Percentiles rank a stretch among this genome's conserved stretches.
phyloP scores from a whole-genome alignment of 2,888 invertebrate species.

The Carterocephalus palaemon region DNA sequence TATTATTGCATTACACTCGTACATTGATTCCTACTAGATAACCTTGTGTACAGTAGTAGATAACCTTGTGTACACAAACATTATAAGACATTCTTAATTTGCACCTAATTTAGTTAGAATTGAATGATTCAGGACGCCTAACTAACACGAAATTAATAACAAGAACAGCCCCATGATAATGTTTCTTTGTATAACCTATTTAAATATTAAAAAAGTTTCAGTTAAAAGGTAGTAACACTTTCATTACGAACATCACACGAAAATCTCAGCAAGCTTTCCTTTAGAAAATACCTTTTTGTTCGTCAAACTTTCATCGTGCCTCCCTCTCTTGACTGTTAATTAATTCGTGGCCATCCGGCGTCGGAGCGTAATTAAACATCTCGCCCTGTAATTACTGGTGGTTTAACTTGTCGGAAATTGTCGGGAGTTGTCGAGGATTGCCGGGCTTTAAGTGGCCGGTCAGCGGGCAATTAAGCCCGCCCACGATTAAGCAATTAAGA shows the following conservation, averaged over 20 bases:
- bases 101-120: no score
- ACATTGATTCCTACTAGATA: no score
- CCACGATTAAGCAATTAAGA: slow-evolving; percentile 76
- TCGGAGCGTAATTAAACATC: slow-evolving; percentile 73
- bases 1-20: slow-evolving; percentile 3
- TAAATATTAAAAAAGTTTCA: no score
- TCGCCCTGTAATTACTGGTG: slow-evolving; percentile 73
- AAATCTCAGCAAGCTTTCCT: slow-evolving; percentile 6
- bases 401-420: slow-evolving; percentile 53
- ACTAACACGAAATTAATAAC: no score
- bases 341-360: slow-evolving; percentile 61
- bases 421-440: slow-evolving; percentile 57
- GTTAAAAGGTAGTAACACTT: neutral
- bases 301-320: slow-evolving; percentile 42
- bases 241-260: neutral
- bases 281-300: slow-evolving; percentile 5
- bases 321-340: slow-evolving; percentile 51
- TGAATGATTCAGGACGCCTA: no score
- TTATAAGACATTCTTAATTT: no score
- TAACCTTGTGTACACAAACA: no score
- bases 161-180: no score
- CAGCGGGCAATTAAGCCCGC: slow-evolving; percentile 67
- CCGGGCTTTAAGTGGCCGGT: slow-evolving; percentile 67
- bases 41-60: no score
- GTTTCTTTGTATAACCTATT: no score